A percentile compares a stretch with the other conserved stretches of the same genome.
Evolutionary conservation across 2,797 vertebrate genomes (phyloP).

Genomic region (Sebastes cheni): DNA sequence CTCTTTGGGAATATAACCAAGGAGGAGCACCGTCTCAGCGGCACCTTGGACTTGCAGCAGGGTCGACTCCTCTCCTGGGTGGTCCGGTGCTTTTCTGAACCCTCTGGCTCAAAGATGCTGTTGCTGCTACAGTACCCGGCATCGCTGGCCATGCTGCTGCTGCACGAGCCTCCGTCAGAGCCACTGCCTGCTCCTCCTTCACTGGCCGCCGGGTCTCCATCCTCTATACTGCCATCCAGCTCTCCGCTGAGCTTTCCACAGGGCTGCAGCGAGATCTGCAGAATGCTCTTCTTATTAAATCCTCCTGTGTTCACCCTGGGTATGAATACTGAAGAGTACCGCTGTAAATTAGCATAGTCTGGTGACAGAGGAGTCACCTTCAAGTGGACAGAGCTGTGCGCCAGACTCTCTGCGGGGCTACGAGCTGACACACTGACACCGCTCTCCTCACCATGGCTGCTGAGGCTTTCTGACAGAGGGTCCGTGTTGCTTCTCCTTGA

Average conservation of each 20-base stretch:
- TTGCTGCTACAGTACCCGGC: slow-evolving; percentile 84
- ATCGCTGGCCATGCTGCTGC: slow-evolving; percentile 81
- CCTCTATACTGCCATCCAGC: slow-evolving; percentile 71
- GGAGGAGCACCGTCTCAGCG: slow-evolving; percentile 92
- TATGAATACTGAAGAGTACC: slow-evolving; percentile 81
- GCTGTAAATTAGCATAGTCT: slow-evolving; percentile 78
- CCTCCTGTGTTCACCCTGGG: slow-evolving; percentile 74
- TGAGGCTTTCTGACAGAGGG: slow-evolving; percentile 87
- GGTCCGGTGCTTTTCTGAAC: slow-evolving; percentile 77
- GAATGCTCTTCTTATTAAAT: slow-evolving; percentile 85
- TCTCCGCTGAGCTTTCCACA: slow-evolving; percentile 74
- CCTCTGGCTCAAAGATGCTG: slow-evolving; percentile 87
- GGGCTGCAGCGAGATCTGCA: slow-evolving; percentile 91
- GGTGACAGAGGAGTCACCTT: slow-evolving; percentile 86
- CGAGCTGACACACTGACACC: slow-evolving; percentile 69
- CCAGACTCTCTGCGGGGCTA: slow-evolving; percentile 76
- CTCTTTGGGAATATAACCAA: slow-evolving; percentile 94
- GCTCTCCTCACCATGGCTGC: slow-evolving; percentile 84
- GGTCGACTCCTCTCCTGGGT: slow-evolving; percentile 69
- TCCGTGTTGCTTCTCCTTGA: slow-evolving; percentile 93
- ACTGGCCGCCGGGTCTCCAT: slow-evolving; percentile 62
- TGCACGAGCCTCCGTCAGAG: slow-evolving; percentile 74
- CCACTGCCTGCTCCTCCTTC: slow-evolving; percentile 61
- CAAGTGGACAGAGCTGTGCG: slow-evolving; percentile 83
- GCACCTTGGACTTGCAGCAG: slow-evolving; percentile 81